Conservation (phyloP, 2,113 vertebrate species). For the Sceloporus undulatus region DNA sequence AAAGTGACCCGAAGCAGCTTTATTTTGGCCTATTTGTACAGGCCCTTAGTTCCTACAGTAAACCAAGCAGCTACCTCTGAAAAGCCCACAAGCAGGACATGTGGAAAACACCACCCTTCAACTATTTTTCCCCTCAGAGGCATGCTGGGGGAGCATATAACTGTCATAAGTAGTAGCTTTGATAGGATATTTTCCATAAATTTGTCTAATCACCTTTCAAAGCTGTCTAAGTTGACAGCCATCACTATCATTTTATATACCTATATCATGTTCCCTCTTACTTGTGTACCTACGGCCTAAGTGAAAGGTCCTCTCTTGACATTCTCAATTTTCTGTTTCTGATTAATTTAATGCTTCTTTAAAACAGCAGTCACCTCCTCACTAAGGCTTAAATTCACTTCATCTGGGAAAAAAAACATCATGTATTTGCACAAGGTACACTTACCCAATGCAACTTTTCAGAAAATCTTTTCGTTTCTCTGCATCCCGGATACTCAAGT, state of each 20-base stretch:
- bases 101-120: not conserved
- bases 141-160: not conserved
- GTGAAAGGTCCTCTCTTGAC: not conserved
- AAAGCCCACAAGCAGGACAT: too few relatives aligned
- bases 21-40: too few relatives aligned
- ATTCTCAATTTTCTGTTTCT: not conserved
- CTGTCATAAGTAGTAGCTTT: too few relatives aligned
- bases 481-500: constrained; percentile 88
- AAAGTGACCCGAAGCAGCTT: too few relatives aligned
- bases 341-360: not conserved
- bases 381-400: not conserved
- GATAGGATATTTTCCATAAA: not conserved
- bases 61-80: too few relatives aligned
- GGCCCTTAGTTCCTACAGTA: too few relatives aligned
- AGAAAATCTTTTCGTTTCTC: constrained; percentile 91
- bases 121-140: not conserved
- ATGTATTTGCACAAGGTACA: not conserved
- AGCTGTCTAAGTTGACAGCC: not conserved
- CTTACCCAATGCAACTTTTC: constrained; percentile 91
- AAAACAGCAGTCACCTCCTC: too few relatives aligned
- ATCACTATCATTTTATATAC: not conserved
- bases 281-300: too few relatives aligned
- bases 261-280: not conserved
- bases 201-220: not conserved
- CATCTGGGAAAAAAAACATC: not conserved